phyloP scores from a whole-genome alignment of 2,888 invertebrate species.

The Adineta ricciae region DNA sequence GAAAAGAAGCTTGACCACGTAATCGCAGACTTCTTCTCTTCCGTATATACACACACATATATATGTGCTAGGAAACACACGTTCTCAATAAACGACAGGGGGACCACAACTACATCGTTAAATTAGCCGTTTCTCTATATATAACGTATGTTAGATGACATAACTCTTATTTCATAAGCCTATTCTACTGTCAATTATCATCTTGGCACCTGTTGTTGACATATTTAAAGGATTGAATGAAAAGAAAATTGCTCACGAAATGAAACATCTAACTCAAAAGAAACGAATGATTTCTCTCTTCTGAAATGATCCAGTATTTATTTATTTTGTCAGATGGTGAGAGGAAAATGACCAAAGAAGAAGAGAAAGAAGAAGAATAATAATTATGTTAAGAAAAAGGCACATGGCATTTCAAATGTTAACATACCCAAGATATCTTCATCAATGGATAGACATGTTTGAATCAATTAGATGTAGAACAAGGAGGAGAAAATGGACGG shows the following conservation, averaged over 20 bases:
- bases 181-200: not conserved
- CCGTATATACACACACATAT: not conserved
- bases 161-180: not conserved
- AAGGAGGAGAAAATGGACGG: not conserved
- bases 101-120: constrained; percentile 1
- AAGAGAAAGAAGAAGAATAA: not conserved
- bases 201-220: not conserved
- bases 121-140: not conserved
- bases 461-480: not conserved
- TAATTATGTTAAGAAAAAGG: not conserved
- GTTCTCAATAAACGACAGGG: not conserved
- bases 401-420: not conserved
- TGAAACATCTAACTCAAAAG: not conserved
- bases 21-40: not conserved
- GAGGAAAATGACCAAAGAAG: not conserved
- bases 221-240: not conserved
- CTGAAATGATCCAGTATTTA: not conserved
- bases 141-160: constrained; percentile 4
- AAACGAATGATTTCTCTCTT: too few species aligned
- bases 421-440: not conserved
- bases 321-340: constrained; percentile 3
- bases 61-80: not conserved
- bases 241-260: not conserved
- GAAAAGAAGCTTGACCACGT: not conserved
- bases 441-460: not conserved